These are phyloP conservation scores for Hybos culiciformis DNA, from an alignment of 2,888 invertebrate genomes.

Conservation along the genomic window DNA sequence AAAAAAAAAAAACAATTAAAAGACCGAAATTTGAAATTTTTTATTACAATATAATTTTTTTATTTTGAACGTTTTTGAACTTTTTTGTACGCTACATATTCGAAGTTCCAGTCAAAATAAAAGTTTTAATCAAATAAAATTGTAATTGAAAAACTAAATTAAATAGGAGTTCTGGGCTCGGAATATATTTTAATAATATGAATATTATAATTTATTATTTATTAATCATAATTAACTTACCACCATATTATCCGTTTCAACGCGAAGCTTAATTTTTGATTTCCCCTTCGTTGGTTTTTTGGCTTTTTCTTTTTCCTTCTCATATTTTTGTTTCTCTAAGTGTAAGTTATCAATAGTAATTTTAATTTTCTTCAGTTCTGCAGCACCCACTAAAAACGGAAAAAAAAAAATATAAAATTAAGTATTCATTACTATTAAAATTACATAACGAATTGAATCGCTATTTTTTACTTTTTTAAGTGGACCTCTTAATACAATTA, in stretches of 20 bases:
- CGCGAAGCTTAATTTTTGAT: slow-evolving; percentile 57
- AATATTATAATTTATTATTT: not conserved
- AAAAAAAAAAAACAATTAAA: too few relatives aligned
- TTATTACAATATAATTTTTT: too few relatives aligned
- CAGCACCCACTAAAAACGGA: slow-evolving; percentile 49
- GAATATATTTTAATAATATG: not conserved
- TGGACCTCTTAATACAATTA: too few relatives aligned
- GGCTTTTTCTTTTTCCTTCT: slow-evolving; percentile 69
- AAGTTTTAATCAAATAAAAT: too few relatives aligned
- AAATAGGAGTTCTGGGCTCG: too few relatives aligned
- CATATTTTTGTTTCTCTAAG: slow-evolving; percentile 76
- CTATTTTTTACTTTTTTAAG: too few relatives aligned
- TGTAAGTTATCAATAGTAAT: slow-evolving; percentile 68
- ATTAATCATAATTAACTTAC: slow-evolving; percentile 15
- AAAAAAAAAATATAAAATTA: slow-evolving; percentile 9
- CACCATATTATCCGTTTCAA: slow-evolving; percentile 62
- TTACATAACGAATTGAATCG: not conserved
- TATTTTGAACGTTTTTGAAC: too few relatives aligned
- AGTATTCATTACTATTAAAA: not conserved
- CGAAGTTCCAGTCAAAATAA: too few relatives aligned
- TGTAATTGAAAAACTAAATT: too few relatives aligned
- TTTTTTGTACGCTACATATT: too few relatives aligned
- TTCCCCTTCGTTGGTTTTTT: slow-evolving; percentile 71
- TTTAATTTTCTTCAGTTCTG: slow-evolving; percentile 75
- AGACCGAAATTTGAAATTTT: too few relatives aligned